Conservation (phyloP, 2,797 vertebrate species). For the Thripadectes ignobilis region DNA sequence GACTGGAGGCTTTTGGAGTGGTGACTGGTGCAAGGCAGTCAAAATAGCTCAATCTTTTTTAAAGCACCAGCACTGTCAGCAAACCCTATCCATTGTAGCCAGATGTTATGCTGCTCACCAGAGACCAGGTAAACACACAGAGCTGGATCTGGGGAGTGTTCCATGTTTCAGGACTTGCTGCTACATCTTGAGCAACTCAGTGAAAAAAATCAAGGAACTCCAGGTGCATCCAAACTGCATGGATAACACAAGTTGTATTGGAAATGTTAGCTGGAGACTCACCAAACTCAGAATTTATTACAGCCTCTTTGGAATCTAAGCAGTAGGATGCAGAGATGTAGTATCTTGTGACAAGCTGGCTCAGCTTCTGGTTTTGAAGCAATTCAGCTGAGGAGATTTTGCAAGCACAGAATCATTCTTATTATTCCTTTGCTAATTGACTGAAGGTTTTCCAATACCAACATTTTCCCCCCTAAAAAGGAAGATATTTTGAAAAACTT, state of each 20-base stretch:
- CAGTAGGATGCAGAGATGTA: neutral
- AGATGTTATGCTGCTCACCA: neutral
- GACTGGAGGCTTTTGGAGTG: neutral
- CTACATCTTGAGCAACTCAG: neutral
- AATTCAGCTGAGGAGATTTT: neutral
- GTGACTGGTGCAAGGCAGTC: neutral
- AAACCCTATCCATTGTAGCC: rapidly evolving
- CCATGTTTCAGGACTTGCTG: neutral
- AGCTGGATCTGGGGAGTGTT: neutral
- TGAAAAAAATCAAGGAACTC: neutral
- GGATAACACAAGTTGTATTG: neutral
- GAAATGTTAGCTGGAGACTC: neutral
- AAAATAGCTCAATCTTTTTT: neutral
- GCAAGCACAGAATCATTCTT: neutral
- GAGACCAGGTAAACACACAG: neutral
- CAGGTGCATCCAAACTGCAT: neutral
- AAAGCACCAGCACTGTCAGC: neutral
- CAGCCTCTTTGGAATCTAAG: neutral
- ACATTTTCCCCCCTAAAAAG: neutral
- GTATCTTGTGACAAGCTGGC: conserved; percentile 3
- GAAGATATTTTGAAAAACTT: rapidly evolving
- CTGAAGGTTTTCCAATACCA: neutral
- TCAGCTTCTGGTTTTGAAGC: neutral
- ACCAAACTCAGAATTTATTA: neutral
- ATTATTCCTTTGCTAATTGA: neutral